A percentile compares a stretch with the other conserved stretches of the same genome.
Evolutionary conservation across 2,113 vertebrate species (phyloP).

Genomic region (Clarias gariepinus): DNA sequence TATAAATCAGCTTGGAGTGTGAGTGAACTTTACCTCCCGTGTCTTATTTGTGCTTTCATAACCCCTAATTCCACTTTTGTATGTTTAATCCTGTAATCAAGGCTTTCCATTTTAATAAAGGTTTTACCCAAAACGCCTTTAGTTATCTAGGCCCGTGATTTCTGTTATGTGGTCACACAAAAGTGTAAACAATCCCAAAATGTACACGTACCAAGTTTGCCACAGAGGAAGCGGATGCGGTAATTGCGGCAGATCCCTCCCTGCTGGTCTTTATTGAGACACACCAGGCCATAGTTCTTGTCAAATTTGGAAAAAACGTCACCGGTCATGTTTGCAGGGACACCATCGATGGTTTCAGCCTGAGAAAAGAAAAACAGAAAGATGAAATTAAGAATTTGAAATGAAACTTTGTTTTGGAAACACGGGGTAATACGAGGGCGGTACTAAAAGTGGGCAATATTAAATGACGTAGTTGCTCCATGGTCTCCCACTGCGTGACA

Average conservation of each 20-base stretch:
- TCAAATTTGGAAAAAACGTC: constrained; percentile 86
- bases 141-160: neutral
- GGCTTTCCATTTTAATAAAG: neutral
- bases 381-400: neutral
- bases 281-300: constrained; percentile 88
- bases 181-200: neutral
- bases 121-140: neutral
- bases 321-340: constrained; percentile 71
- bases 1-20: constrained; percentile 15
- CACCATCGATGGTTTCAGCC: constrained; percentile 81
- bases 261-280: constrained; percentile 79
- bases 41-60: constrained; percentile 8
- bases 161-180: neutral
- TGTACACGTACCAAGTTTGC: constrained; percentile 82
- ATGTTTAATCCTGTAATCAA: neutral
- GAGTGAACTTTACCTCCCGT: neutral
- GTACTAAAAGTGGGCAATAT: too few species aligned
- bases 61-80: neutral
- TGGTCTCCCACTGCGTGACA: too few species aligned
- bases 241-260: constrained; percentile 83
- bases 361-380: constrained; percentile 55
- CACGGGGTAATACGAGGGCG: too few species aligned
- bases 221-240: constrained; percentile 91
- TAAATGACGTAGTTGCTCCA: too few species aligned
- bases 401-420: neutral